Evolutionary conservation across 1,140 invertebrate genomes (phyloP), one percentile per base, ranked within the genome.

Genomic region (Macrobrachium nipponense): DNA sequence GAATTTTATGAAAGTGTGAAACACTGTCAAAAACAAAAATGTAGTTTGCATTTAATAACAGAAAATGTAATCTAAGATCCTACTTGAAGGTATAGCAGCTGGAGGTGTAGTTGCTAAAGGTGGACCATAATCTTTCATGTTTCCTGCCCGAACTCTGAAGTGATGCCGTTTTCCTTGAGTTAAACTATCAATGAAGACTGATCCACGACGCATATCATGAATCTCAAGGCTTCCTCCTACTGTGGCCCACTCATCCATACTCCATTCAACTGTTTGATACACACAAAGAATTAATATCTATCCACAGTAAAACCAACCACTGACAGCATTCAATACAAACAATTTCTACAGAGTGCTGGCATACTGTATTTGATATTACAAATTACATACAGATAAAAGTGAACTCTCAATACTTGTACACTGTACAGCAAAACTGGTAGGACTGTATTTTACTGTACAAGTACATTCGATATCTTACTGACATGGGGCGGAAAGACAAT

Each of bases 51-150:
- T 60, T 72, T 73, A 15, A 15, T n/a, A 15, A 18, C 18, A 60
- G n/a, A 23, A 12, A 66, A 66, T 64, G 23, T 36, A 36, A 36
- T n/a, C 12, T 5, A 43, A 80, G 18, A 77, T 94, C 95, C 95
- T 91, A 97, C 97, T 97, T 89, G 97, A 98, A 17, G 97, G 97
- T 36, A 97, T 94, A 12, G 97, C 95, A 89, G 95, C 96, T 44
- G 94, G 91, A 1, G 97, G 97, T 27, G 94, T 95, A 0, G 96
- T 95, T 23, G 92, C 93, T 20, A 94, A 92, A 90, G 93, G 96
- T n/a, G 93, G 92, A 66, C 97, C 96, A 92, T 95, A 98, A 17
- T 97, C 97, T 90, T 96, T 96, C n/a, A 98, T 92, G 91, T 98
- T 98, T 72, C 97, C 92, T 8, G 92, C 92, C 23, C 95, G 93